phyloP scores from a whole-genome alignment of 2,797 vertebrate genomes.

The Pseudochromis fuscus region DNA sequence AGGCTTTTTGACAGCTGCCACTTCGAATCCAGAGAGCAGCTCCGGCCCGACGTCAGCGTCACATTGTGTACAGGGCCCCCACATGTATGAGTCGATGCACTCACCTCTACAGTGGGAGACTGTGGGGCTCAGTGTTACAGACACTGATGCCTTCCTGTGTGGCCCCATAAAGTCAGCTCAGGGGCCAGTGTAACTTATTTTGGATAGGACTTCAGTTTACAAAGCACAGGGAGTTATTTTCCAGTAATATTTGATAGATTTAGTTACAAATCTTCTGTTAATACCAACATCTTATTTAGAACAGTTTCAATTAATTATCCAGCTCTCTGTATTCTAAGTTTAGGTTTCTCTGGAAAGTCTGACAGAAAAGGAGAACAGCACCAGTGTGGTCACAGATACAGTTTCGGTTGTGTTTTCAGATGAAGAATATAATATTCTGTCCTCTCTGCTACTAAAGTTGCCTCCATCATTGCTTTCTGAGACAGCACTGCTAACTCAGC shows the following conservation, averaged over 20 bases:
- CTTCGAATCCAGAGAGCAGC: slow-evolving; percentile 53
- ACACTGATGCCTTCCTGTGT: slow-evolving; percentile 36
- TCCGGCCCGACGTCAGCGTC: slow-evolving; percentile 41
- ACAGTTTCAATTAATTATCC: slow-evolving; percentile 5
- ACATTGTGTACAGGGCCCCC: slow-evolving; percentile 51
- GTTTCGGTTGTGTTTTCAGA: slow-evolving; percentile 17
- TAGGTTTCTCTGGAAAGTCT: slow-evolving; percentile 8
- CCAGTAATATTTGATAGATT: slow-evolving; percentile 18
- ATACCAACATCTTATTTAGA: slow-evolving; percentile 7
- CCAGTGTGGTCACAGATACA: neutral
- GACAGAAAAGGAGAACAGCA: neutral
- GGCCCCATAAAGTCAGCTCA: slow-evolving; percentile 35
- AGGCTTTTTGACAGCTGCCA: slow-evolving; percentile 76
- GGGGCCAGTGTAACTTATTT: slow-evolving; percentile 24
- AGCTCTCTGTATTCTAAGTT: slow-evolving; percentile 13
- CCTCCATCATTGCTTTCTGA: slow-evolving; percentile 39
- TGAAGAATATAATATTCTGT: slow-evolving; percentile 44
- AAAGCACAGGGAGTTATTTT: slow-evolving; percentile 19
- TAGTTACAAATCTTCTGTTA: slow-evolving; percentile 4
- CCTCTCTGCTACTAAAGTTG: slow-evolving; percentile 34
- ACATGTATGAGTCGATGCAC: slow-evolving; percentile 39
- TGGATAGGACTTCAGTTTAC: slow-evolving; percentile 29
- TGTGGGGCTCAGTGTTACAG: slow-evolving; percentile 43
- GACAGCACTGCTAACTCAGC: slow-evolving; percentile 58
- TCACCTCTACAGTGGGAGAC: slow-evolving; percentile 43